These are phyloP conservation scores for Acanthaster planci DNA, from an alignment of 35 echinoderm and acorn worm species.

Conservation along the genomic window DNA sequence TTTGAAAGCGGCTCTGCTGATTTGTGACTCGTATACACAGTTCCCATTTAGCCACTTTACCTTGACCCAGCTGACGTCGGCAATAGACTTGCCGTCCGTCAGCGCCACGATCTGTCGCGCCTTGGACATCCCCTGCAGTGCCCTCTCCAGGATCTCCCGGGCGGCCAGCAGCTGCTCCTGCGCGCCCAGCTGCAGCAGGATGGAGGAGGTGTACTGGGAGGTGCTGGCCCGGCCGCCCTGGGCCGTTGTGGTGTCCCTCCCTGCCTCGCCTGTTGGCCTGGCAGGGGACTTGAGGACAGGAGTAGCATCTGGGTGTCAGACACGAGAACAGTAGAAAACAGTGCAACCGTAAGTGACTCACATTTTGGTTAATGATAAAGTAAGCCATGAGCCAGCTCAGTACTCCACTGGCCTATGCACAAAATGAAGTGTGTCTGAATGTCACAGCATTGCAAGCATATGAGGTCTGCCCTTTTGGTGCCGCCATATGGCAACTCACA, in stretches of 20 bases:
- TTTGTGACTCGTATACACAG: background rate
- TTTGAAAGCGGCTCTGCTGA: background rate
- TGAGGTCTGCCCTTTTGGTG: too few species aligned
- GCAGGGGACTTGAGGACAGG: slow-evolving; percentile 32
- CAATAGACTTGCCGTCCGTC: slow-evolving; percentile 91
- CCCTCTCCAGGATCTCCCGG: slow-evolving; percentile 87
- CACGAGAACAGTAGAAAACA: too few species aligned
- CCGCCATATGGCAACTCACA: too few species aligned
- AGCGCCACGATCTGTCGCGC: slow-evolving; percentile 82
- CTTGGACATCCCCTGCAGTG: slow-evolving; percentile 82
- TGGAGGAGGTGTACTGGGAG: slow-evolving; percentile 72
- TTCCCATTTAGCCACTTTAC: slow-evolving; percentile 28
- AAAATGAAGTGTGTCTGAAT: too few species aligned
- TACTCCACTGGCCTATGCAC: too few species aligned
- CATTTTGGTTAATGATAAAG: too few species aligned
- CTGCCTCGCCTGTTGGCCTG: slow-evolving; percentile 39
- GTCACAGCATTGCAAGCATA: too few species aligned
- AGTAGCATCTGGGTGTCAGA: background rate
- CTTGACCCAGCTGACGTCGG: slow-evolving; percentile 97
- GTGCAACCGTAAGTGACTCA: too few species aligned
- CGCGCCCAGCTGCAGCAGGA: slow-evolving; percentile 70
- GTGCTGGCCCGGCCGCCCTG: slow-evolving; percentile 47
- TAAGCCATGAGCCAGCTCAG: too few species aligned
- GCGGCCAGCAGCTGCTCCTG: slow-evolving; percentile 84
- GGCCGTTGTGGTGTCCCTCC: slow-evolving; percentile 27